Base-by-base conservation (phyloP, 2,888 invertebrate species). In the Nemotelus nigrinus region DNA sequence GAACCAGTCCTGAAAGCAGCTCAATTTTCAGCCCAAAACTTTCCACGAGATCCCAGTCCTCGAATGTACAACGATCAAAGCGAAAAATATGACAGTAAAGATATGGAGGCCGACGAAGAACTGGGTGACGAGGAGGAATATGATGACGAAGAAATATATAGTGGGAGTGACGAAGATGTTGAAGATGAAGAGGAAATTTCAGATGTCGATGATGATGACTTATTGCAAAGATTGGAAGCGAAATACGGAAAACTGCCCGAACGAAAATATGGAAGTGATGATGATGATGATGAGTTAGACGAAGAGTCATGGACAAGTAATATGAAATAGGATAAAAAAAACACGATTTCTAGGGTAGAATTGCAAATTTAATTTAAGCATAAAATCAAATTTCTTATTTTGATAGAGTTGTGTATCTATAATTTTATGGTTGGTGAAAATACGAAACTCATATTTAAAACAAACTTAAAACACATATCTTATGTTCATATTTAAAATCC, bases 191-290 rank as follows among this genome's bases (percentile, higher is more conserved):
- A 87, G 25, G 89, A 89, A 63, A 88, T 89, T 81, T 91, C 90
- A 0, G 92, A 92, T 81, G 90, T 92, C 1, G 93, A 93, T 83
- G 93, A 93, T 83, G 89, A 89, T 4, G 93, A 93, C 80, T 87
- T 93, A 67, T 88, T 93, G 82, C 92, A 88, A 82, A 90, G 93
- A 80, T 86, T 93, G 77, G 93, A 93, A 84, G 92, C 91, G 45
- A 93, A 93, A 88, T 93, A 93, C 84, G 93, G 93, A 72, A 91
- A 92, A 80, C 85, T 93, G 76, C 91, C 91, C 8, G 90, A 90
- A 80, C 83, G 85, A 78, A 82, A 81, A 44, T 86, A 87, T 60
- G 85, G 85, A 85, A 89, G 81, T 81, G 89, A 83, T 83, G 89
- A 84, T 84, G 88, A 88, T 83, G 86, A 90, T 85, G 91, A 90